Conservation (phyloP, 1,140 invertebrate genomes). For the Dendroctonus ponderosae region DNA sequence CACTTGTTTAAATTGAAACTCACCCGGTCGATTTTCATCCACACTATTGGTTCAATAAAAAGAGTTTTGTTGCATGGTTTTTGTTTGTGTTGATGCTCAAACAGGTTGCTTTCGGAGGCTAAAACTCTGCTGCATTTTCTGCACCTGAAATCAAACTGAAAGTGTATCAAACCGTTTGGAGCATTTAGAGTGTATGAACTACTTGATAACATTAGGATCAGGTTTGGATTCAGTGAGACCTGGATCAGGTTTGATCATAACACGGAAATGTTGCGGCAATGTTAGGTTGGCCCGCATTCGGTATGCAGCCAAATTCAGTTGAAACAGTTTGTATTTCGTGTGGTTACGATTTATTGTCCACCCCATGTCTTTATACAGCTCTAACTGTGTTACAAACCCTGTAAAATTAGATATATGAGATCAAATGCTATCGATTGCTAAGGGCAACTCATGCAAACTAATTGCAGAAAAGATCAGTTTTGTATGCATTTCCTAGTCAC, state of each 20-base stretch:
- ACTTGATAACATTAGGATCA: conserved; percentile 74
- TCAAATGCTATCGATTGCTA: background rate
- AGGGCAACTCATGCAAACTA: background rate
- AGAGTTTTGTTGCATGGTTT: conserved; percentile 67
- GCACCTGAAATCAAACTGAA: conserved; percentile 51
- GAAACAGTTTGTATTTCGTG: conserved; percentile 66
- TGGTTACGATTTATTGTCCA: conserved; percentile 50
- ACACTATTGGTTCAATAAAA: conserved; percentile 78
- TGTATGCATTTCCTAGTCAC: background rate
- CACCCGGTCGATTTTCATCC: conserved; percentile 74
- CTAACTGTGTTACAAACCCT: conserved; percentile 72
- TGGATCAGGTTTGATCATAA: conserved; percentile 77
- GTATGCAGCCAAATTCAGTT: conserved; percentile 74
- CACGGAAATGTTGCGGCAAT: conserved; percentile 71
- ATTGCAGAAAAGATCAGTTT: no score
- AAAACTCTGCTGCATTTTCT: conserved; percentile 75
- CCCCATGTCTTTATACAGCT: conserved; percentile 74
- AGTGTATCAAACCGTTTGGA: background rate
- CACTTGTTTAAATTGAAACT: conserved; percentile 25
- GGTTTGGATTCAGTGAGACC: conserved; percentile 71
- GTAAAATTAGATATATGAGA: background rate
- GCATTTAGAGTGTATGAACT: background rate
- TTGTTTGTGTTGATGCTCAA: conserved; percentile 61
- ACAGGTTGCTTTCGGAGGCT: conserved; percentile 73
- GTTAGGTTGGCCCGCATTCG: conserved; percentile 80